Percentiles rank a stretch among this genome's conserved stretches.
These are phyloP conservation scores for Sus cebifrons DNA, from an alignment of 2,797 vertebrate genomes.

Conservation along the genomic window DNA sequence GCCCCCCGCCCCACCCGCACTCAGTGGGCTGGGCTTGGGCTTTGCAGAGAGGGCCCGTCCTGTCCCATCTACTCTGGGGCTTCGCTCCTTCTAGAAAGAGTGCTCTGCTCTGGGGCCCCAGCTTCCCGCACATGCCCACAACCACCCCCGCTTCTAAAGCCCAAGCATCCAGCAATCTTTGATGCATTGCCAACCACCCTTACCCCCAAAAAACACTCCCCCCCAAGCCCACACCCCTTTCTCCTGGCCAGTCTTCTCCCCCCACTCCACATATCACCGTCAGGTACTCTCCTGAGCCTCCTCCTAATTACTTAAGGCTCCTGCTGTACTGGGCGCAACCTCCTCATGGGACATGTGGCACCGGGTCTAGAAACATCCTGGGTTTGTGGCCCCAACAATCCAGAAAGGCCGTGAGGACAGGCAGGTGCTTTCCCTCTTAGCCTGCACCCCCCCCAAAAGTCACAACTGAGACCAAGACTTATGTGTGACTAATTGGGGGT, in stretches of 20 bases:
- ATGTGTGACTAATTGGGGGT: background rate
- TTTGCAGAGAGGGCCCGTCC: background rate
- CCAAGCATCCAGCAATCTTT: background rate
- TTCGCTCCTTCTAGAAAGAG: conserved; percentile 30
- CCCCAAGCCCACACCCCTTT: background rate
- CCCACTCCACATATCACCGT: background rate
- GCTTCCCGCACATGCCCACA: background rate
- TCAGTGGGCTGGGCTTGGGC: background rate
- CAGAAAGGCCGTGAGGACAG: background rate
- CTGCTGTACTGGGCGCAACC: background rate
- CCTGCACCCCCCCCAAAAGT: background rate
- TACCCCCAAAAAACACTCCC: background rate
- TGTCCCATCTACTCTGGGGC: background rate
- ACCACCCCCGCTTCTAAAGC: background rate
- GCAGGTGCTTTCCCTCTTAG: background rate
- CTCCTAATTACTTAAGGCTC: background rate
- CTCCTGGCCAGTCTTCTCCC: background rate
- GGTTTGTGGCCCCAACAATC: background rate
- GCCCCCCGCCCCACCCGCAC: background rate
- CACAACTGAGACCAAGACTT: background rate
- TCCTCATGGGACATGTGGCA: background rate
- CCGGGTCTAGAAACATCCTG: background rate
- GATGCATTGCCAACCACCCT: background rate
- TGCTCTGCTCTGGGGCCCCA: background rate
- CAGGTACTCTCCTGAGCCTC: background rate